Evolutionary conservation across 2,888 invertebrate species (phyloP), one percentile per base, ranked within the genome.

Genomic region (Pseudeuparius sepicola): DNA sequence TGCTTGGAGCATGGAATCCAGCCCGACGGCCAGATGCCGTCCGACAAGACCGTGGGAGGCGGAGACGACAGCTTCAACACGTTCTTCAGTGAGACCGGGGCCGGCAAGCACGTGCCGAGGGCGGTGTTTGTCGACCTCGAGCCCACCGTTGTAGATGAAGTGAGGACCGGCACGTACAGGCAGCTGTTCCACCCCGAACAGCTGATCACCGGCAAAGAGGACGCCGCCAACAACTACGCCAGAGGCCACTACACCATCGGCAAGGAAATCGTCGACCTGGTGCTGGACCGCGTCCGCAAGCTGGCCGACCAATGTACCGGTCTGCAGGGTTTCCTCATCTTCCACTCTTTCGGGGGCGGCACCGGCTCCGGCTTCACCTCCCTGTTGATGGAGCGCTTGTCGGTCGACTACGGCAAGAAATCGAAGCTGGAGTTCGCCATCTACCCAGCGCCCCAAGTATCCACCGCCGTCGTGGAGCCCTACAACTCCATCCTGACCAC

Each of bases 401-500:
- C 60, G 3, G 64, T 65, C 14, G 75, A 77, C 44, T 86, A 92
- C 62, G 90, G 90, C 53, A 92, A 92, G 72, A 92, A 92, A 68
- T 87, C 87, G 44, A 92, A 92, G 55, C 55, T 80, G 9, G 79
- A 81, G 52, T 79, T 73, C 52, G 67, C 74, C 1, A 67, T 90
- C 40, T 89, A 86, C 60, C 90, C 90, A 13, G 78, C 89, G 2
- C 88, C 89, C 1, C 39, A 46, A 34, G 74, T 81, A 34, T 80
- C 83, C 0, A 76, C 81, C 0, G 67, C 80, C 3, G 74, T 82
- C 39, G 82, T 83, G 1, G 83, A 83, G 51, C 82, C 83, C 0
- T 84, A 84, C 51, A 84, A 84, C 50, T 70, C 92, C 1, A 90
- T 93, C 59, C 70, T 93, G 53, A 92, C 92, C 55, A 93, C 93